Evolutionary conservation across 1,140 invertebrate genomes (phyloP).

Genomic region (Drosophila bocki): DNA sequence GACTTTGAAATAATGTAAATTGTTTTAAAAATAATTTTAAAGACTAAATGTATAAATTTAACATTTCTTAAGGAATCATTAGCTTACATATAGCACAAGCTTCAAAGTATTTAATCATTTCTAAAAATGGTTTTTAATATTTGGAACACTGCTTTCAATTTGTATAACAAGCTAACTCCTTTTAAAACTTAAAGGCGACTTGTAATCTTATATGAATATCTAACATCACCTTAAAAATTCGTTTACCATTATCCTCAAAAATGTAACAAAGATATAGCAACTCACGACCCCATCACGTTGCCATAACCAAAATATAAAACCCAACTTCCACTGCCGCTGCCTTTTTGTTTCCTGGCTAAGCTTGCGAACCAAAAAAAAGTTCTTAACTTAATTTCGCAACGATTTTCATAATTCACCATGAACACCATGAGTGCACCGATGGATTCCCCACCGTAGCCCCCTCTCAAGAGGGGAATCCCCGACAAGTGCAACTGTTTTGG

Average conservation of each 20-base stretch:
- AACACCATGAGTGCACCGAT: conserved; percentile 63
- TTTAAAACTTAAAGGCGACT: too few relatives aligned
- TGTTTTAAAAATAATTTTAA: too few relatives aligned
- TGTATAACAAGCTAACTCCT: neutral
- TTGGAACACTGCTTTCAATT: neutral
- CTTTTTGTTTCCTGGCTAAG: conserved; percentile 53
- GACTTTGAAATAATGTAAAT: neutral
- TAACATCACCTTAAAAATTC: neutral
- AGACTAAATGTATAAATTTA: too few relatives aligned
- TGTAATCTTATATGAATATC: too few relatives aligned
- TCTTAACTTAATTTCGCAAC: conserved; percentile 84
- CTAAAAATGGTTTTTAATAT: neutral
- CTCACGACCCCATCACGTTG: conserved; percentile 31
- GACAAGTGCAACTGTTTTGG: conserved; percentile 77
- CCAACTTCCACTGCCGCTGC: conserved; percentile 27
- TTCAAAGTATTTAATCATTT: neutral
- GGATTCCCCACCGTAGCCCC: conserved; percentile 25
- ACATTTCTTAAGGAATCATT: neutral
- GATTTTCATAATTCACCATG: conserved; percentile 85
- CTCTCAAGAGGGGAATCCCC: conserved; percentile 13
- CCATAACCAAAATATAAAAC: conserved; percentile 10
- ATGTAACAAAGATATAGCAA: too few relatives aligned
- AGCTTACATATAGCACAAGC: too few relatives aligned
- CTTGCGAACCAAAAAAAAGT: conserved; percentile 19
- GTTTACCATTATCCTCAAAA: neutral